Evolutionary conservation across 2,888 invertebrate genomes (phyloP).

Genomic region (Caenorhabditis sp.): DNA sequence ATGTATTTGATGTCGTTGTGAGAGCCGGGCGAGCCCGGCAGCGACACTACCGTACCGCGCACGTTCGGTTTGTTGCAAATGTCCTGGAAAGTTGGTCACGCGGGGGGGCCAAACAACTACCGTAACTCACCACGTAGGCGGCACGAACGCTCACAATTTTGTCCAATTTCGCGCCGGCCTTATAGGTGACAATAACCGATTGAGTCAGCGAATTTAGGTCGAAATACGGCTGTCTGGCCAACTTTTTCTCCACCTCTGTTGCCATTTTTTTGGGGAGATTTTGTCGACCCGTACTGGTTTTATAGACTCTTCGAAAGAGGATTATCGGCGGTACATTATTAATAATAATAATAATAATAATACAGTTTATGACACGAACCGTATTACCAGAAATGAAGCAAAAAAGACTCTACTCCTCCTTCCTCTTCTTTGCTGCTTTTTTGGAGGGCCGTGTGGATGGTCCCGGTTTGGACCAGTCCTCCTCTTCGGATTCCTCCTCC

Average conservation of each 20-base stretch:
- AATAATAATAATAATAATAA: too few relatives aligned
- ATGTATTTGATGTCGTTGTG: constrained; percentile 59
- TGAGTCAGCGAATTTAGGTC: constrained; percentile 25
- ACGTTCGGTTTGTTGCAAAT: constrained; percentile 16
- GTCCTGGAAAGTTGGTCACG: constrained; percentile 19
- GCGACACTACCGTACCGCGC: constrained; percentile 45
- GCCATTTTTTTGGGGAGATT: too few relatives aligned
- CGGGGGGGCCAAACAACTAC: not conserved
- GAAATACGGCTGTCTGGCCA: constrained; percentile 21
- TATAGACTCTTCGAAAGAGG: too few relatives aligned
- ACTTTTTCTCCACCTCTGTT: not conserved
- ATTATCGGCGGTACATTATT: too few relatives aligned
- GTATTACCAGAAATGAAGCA: too few relatives aligned
- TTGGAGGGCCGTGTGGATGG: too few relatives aligned
- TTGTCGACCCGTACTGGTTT: too few relatives aligned
- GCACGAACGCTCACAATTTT: constrained; percentile 21
- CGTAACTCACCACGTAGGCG: constrained; percentile 27
- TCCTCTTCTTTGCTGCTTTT: too few relatives aligned
- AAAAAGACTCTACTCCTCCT: too few relatives aligned
- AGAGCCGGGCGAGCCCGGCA: constrained; percentile 53
- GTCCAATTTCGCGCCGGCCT: constrained; percentile 17
- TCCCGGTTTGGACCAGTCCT: constrained; percentile 11
- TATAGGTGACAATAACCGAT: constrained; percentile 22
- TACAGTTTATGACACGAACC: too few relatives aligned
- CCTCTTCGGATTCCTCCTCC: constrained; percentile 11